Evolutionary conservation across 1,140 invertebrate genomes (phyloP), one percentile per base, ranked within the genome.

Genomic region (Aricia agestis): DNA sequence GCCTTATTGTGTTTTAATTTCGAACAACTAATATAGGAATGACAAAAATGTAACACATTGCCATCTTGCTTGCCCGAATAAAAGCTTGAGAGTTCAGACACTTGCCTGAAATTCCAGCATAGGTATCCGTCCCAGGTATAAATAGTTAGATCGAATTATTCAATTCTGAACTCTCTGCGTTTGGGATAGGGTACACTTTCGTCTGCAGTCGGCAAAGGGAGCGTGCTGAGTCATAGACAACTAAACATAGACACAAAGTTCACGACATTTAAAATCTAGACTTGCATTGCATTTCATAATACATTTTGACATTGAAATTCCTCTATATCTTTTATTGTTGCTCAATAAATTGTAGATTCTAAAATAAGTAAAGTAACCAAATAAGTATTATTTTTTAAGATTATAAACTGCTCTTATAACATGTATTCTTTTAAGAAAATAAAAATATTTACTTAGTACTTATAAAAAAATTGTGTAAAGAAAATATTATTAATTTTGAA

Each of bases 211-310:
- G 18, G 19, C 3, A 25, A 63, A 63, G 59, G 59, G 59, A 63
- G 59, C 59, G 59, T 63, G 18, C 59, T 63, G 59, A 63, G 59
- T 63, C 59, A 63, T 63, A 63, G 59, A 63, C 59, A 19, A 19
- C 59, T 63, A 63, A 63, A 63, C 59, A 63, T 63, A 63, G 59
- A 31, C 19, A 59, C 58, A 63, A 63, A 63, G 59, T 63, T 63
- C 59, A 25, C 59, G 59, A 63, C 59, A 63, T 63, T 63, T 63
- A 63, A 25, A 25, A 59, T 19, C 58, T 59, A 19, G 58, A 63
- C 59, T 63, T 63, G 59, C n/a, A 13, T 59, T 63, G 59, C 7
- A 63, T 63, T 63, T 19, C 59, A 63, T 25, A 63, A 63, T 19
- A 25, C 25, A 25, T 25, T 31, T 25, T 63, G 59, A 25, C 59